Conservation (phyloP, 2,113 vertebrate species). For the Lophura nycthemera region DNA sequence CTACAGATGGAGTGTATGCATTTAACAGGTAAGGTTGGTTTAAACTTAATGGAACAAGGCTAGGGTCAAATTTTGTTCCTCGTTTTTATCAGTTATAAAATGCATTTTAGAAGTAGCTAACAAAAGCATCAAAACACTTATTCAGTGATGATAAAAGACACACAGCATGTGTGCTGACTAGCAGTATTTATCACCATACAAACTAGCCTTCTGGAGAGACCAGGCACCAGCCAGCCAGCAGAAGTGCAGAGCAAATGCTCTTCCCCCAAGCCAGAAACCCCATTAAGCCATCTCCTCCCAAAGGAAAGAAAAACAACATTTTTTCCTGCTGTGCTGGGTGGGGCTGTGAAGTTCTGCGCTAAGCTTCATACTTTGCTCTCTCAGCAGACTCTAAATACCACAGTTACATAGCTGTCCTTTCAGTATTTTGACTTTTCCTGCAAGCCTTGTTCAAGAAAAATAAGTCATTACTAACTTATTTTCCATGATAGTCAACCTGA, state of each 20-base stretch:
- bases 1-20: not conserved
- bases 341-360: not conserved
- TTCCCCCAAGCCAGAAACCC: conserved; percentile 3
- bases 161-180: not conserved
- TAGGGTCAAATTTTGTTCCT: not conserved
- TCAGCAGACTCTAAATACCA: conserved; percentile 33
- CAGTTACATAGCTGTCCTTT: not conserved
- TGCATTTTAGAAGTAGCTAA: not conserved
- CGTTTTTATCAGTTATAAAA: not conserved
- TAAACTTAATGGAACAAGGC: not conserved
- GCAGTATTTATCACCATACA: accelerated
- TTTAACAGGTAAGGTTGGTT: not conserved
- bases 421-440: not conserved
- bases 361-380: not conserved
- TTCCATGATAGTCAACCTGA: not conserved
- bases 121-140: not conserved
- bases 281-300: not conserved
- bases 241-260: not conserved
- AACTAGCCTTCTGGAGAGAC: not conserved
- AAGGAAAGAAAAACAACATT: conserved; percentile 29
- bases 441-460: conserved; percentile 10
- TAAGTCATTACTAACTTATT: not conserved
- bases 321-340: conserved; percentile 32
- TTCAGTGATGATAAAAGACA: not conserved
- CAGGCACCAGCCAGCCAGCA: not conserved